phyloP scores from a whole-genome alignment of 2,888 invertebrate genomes.

The Helicoverpa assulta region DNA sequence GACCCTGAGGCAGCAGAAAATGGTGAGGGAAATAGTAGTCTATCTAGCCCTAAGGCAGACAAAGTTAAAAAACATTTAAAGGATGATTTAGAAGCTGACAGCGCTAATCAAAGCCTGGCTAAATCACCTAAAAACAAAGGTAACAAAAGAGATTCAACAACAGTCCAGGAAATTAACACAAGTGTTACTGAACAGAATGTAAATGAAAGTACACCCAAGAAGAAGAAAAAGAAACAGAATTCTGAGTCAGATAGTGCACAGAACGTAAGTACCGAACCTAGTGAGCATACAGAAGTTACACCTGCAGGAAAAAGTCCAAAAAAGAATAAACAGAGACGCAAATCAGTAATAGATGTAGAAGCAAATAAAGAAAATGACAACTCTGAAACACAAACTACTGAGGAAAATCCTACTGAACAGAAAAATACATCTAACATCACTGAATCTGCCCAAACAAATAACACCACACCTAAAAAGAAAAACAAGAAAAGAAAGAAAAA shows the following conservation, averaged over 20 bases:
- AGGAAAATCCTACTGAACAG: slow-evolving; percentile 3
- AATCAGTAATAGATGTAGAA: slow-evolving; percentile 43
- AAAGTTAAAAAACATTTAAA: slow-evolving; percentile 85
- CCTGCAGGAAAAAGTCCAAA: slow-evolving; percentile 54
- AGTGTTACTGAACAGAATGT: slow-evolving; percentile 48
- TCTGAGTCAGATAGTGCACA: slow-evolving; percentile 43
- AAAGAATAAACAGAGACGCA: slow-evolving; percentile 56
- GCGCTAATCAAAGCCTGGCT: slow-evolving; percentile 46
- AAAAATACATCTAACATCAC: slow-evolving; percentile 33
- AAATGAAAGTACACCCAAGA: slow-evolving; percentile 72
- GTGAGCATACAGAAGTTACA: slow-evolving; percentile 18
- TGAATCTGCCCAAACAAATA: slow-evolving; percentile 20
- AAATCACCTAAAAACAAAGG: slow-evolving; percentile 56
- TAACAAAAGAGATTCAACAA: slow-evolving; percentile 42
- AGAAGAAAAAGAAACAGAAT: slow-evolving; percentile 71
- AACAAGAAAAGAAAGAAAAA: slow-evolving; percentile 55
- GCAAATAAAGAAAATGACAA: slow-evolving; percentile 29
- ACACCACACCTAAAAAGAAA: slow-evolving; percentile 60
- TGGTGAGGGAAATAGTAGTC: slow-evolving; percentile 64
- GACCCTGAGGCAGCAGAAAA: slow-evolving; percentile 78
- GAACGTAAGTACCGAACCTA: slow-evolving; percentile 14
- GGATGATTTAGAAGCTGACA: slow-evolving; percentile 74
- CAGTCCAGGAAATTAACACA: slow-evolving; percentile 44
- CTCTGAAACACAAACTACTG: slow-evolving; percentile 15
- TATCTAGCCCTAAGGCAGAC: slow-evolving; percentile 78